Evolutionary conservation across 2,113 vertebrate species (phyloP).

Genomic region (Myrmophylax atrothorax): DNA sequence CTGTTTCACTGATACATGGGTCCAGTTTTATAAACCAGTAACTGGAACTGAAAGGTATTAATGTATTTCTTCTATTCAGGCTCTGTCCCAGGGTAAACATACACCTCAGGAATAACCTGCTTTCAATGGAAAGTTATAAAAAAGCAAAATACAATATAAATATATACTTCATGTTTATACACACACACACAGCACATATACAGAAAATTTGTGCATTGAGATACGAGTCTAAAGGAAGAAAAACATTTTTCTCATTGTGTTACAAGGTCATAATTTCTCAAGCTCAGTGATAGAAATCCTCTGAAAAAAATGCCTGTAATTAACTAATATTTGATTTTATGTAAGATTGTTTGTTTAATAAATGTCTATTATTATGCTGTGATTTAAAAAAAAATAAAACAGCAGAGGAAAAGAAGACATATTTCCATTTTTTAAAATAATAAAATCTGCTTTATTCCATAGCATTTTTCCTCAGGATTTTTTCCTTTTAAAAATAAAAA

Average conservation of each 20-base stretch:
- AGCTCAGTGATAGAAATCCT: slow-evolving; percentile 8
- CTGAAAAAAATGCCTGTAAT: slow-evolving; percentile 20
- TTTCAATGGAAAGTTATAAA: not conserved
- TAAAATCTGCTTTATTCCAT: slow-evolving; percentile 63
- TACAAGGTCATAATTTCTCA: slow-evolving; percentile 40
- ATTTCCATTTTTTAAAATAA: slow-evolving; percentile 63
- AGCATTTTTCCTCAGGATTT: slow-evolving; percentile 62
- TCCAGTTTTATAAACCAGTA: not conserved
- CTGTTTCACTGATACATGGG: not conserved
- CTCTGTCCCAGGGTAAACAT: not conserved
- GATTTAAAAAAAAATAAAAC: slow-evolving; percentile 47
- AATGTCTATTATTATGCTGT: slow-evolving; percentile 2
- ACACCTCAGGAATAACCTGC: not conserved
- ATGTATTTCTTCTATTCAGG: not conserved
- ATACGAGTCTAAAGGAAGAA: not conserved
- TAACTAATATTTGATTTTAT: slow-evolving; percentile 9
- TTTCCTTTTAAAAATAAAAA: slow-evolving; percentile 73
- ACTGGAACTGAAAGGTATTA: not conserved
- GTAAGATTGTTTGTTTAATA: slow-evolving; percentile 1
- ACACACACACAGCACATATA: not conserved
- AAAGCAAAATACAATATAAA: not conserved
- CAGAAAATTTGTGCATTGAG: not conserved
- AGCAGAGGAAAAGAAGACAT: not conserved
- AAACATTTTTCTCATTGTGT: slow-evolving; percentile 9
- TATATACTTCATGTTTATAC: not conserved